These are phyloP conservation scores for Cataglyphis rosenhaueri DNA, from an alignment of 2,888 invertebrate genomes.

Conservation along the genomic window DNA sequence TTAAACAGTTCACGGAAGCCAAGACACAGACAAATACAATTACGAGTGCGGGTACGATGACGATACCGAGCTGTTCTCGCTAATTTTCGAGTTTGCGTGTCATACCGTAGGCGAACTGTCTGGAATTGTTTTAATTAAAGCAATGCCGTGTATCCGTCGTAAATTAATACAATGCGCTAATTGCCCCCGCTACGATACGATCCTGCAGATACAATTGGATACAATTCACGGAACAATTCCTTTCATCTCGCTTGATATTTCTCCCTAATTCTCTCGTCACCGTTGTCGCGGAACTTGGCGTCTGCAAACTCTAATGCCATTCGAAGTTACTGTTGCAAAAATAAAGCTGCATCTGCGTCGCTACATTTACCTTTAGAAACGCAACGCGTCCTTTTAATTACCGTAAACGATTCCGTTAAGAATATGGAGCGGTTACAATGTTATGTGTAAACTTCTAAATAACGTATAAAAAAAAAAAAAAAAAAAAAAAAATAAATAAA, in stretches of 20 bases:
- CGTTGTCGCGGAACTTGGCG: slow-evolving; percentile 10
- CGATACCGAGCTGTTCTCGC: slow-evolving; percentile 18
- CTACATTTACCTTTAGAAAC: slow-evolving; percentile 6
- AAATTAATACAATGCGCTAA: slow-evolving; percentile 53
- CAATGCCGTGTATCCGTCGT: slow-evolving; percentile 35
- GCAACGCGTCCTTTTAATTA: background rate
- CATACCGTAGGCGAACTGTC: slow-evolving; percentile 20
- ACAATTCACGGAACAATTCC: slow-evolving; percentile 45
- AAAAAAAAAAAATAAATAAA: background rate
- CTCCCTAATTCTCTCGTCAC: slow-evolving; percentile 45
- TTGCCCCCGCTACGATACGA: slow-evolving; percentile 32
- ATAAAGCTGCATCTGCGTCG: background rate
- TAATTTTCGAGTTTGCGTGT: slow-evolving; percentile 47
- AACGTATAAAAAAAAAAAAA: background rate
- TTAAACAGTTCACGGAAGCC: slow-evolving; percentile 36
- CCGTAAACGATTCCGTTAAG: background rate
- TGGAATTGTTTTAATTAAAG: slow-evolving; percentile 51
- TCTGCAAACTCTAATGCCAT: slow-evolving; percentile 29
- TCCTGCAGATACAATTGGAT: slow-evolving; percentile 41
- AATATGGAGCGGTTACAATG: background rate
- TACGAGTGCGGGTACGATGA: background rate
- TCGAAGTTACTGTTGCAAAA: slow-evolving; percentile 15
- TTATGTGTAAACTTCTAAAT: background rate
- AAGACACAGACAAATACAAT: slow-evolving; percentile 31
- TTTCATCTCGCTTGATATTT: slow-evolving; percentile 49